Conservation (phyloP, 2,797 vertebrate genomes). For the Podarcis lilfordi region DNA sequence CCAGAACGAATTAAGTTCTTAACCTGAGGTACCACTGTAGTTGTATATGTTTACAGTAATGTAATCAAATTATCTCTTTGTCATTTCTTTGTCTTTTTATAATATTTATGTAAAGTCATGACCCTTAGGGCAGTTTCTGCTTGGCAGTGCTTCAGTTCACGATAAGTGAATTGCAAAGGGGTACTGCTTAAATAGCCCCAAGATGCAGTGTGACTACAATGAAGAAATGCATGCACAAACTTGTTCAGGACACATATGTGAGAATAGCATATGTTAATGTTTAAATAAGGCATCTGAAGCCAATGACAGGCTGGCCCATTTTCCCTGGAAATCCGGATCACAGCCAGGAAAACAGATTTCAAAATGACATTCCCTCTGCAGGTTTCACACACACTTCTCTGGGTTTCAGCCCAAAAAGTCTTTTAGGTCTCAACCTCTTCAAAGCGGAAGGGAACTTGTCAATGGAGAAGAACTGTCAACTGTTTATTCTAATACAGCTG, state of each 20-base stretch:
- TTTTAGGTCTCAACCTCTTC: too few species aligned
- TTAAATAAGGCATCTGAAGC: neutral
- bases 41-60: too few species aligned
- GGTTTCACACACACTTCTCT: neutral
- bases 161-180: too few species aligned
- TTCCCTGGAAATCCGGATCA: neutral
- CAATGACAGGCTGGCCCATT: neutral
- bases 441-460: neutral
- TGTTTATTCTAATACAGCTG: neutral
- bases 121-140: too few species aligned
- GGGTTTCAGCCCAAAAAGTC: neutral
- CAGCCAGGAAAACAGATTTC: neutral
- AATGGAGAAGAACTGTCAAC: neutral
- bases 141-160: too few species aligned
- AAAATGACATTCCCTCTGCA: neutral
- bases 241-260: neutral
- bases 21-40: too few species aligned
- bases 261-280: neutral
- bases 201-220: neutral
- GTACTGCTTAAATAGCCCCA: too few species aligned
- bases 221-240: neutral
- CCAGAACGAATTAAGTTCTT: too few species aligned
- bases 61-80: too few species aligned
- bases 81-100: too few species aligned
- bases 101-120: too few species aligned